A percentile compares a stretch with the other conserved stretches of the same genome.
These are phyloP conservation scores for Epirrhoe tristata DNA, from an alignment of 2,888 invertebrate genomes.

Conservation along the genomic window DNA sequence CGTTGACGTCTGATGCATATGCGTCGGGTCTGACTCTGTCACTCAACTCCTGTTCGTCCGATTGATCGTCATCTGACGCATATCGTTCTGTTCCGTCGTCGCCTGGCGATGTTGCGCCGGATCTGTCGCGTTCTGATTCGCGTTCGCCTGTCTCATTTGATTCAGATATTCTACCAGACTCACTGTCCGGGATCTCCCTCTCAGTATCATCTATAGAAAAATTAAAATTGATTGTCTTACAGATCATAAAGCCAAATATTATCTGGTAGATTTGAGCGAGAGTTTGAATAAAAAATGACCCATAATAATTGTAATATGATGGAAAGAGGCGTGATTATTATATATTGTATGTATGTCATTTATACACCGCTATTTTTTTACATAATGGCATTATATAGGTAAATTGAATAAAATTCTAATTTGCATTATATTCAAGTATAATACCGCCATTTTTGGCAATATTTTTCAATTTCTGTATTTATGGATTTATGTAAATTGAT, in stretches of 20 bases:
- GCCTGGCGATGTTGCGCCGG: background rate
- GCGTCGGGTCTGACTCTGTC: background rate
- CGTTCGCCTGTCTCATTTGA: background rate
- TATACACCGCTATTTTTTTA: too few relatives aligned
- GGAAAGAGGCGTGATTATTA: too few relatives aligned
- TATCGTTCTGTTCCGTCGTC: background rate
- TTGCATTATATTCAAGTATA: too few relatives aligned
- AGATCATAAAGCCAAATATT: conserved; percentile 26
- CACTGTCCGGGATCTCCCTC: background rate
- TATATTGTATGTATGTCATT: too few relatives aligned
- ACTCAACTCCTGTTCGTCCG: background rate
- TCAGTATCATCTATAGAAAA: background rate
- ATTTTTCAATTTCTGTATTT: background rate
- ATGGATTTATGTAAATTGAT: background rate
- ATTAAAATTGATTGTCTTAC: conserved; percentile 6
- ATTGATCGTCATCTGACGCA: background rate
- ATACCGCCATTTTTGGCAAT: background rate
- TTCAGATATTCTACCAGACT: background rate
- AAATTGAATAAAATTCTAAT: too few relatives aligned
- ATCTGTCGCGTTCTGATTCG: background rate
- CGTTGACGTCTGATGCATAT: background rate
- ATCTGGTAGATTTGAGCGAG: background rate
- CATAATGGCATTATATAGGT: too few relatives aligned
- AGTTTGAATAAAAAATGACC: too few relatives aligned
- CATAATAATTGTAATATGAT: too few relatives aligned